These are phyloP conservation scores for Adoxophyes honmai DNA, from an alignment of 1,140 invertebrate genomes.

Conservation along the genomic window DNA sequence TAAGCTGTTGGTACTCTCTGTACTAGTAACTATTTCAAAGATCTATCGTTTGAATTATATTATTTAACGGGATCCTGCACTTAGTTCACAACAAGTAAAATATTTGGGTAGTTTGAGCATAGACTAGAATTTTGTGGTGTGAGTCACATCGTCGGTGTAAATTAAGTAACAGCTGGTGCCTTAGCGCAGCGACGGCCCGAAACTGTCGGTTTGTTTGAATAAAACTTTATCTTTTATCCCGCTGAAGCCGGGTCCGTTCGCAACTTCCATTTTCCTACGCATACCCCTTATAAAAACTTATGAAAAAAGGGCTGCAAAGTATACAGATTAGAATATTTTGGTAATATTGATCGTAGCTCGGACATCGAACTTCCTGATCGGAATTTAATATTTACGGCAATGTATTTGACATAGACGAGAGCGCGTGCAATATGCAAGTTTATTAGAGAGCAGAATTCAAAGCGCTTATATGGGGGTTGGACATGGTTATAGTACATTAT, in stretches of 20 bases:
- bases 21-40: too few species aligned
- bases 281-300: constrained; percentile 17
- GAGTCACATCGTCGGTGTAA: constrained; percentile 34
- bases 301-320: constrained; percentile 16
- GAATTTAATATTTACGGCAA: constrained; percentile 11
- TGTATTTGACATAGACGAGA: neutral
- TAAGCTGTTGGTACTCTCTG: too few species aligned
- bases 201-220: constrained; percentile 27
- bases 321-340: constrained; percentile 12
- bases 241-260: constrained; percentile 2
- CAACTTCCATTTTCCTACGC: constrained; percentile 16
- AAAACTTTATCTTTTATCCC: constrained; percentile 27
- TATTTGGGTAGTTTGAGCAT: constrained; percentile 18
- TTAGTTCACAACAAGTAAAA: neutral
- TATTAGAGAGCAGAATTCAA: too few species aligned
- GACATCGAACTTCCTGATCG: neutral
- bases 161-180: constrained; percentile 33
- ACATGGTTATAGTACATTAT: too few species aligned
- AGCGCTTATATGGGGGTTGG: too few species aligned
- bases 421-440: neutral
- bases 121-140: constrained; percentile 11
- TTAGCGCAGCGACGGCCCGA: constrained; percentile 26
- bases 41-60: too few species aligned
- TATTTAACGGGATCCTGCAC: too few species aligned
- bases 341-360: constrained; percentile 16